Conservation (phyloP, 2,113 vertebrate genomes). For the Nyctereutes procyonoides region DNA sequence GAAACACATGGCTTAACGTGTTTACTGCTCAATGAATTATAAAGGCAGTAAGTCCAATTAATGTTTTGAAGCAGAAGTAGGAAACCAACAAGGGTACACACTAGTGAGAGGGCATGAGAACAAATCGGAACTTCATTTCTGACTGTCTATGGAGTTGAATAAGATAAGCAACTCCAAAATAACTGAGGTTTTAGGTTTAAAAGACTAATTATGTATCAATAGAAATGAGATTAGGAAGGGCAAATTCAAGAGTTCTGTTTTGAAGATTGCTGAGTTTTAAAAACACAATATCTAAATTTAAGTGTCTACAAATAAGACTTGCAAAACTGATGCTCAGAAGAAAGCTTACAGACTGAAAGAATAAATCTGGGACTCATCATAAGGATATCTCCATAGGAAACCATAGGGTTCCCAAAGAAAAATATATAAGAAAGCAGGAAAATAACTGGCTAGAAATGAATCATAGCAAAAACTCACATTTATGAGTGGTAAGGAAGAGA, state of each 20-base stretch:
- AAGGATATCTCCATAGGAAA: background rate
- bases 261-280: background rate
- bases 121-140: background rate
- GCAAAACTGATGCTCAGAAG: background rate
- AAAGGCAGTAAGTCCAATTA: background rate
- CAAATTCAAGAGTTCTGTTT: slow-evolving; percentile 24
- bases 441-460: background rate
- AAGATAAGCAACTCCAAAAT: background rate
- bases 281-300: background rate
- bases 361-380: background rate
- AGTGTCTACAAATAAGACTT: background rate
- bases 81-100: background rate
- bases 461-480: background rate
- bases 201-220: background rate
- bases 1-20: background rate
- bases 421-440: background rate
- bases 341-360: background rate
- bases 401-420: background rate
- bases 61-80: background rate
- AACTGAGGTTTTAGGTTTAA: background rate
- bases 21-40: background rate
- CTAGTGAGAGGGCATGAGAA: background rate
- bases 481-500: background rate
- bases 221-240: slow-evolving; percentile 12
- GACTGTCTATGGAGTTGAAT: background rate